Evolutionary conservation across 2,888 invertebrate species (phyloP).

Genomic region (Camptogramma bilineatum): DNA sequence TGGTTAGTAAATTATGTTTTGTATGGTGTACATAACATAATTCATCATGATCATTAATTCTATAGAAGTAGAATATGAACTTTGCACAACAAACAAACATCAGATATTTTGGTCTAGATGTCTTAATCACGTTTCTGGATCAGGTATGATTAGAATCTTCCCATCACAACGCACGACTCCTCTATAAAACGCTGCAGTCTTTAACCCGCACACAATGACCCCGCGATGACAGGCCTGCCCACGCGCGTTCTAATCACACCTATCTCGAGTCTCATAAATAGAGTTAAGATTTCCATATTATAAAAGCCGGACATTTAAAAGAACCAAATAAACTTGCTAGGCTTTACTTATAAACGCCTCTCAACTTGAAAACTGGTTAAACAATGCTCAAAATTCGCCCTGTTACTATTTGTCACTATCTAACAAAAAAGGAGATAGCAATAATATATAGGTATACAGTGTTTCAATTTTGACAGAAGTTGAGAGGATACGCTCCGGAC

Average conservation of each 20-base stretch:
- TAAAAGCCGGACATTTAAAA: conserved; percentile 20
- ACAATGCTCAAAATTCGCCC: no score
- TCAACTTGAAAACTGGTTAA: no score
- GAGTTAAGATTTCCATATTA: conserved; percentile 35
- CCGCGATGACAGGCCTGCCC: conserved; percentile 81
- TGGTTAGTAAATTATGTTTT: no score
- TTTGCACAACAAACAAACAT: conserved; percentile 15
- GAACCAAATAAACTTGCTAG: neutral
- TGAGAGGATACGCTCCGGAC: no score
- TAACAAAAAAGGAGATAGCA: no score
- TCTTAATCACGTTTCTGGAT: conserved; percentile 31
- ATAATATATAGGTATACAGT: no score
- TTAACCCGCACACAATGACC: conserved; percentile 72
- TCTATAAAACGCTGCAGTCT: conserved; percentile 60
- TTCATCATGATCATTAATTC: neutral
- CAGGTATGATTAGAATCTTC: conserved; percentile 45
- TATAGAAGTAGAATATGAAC: neutral
- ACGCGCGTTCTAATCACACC: conserved; percentile 82
- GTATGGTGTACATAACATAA: no score
- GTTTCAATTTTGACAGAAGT: no score
- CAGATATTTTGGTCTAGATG: conserved; percentile 24
- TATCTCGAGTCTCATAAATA: conserved; percentile 61
- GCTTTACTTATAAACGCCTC: neutral
- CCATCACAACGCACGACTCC: conserved; percentile 52
- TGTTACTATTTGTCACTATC: no score